Evolutionary conservation across 2,797 vertebrate species (phyloP).

Genomic region (Phalloptychus januarius): DNA sequence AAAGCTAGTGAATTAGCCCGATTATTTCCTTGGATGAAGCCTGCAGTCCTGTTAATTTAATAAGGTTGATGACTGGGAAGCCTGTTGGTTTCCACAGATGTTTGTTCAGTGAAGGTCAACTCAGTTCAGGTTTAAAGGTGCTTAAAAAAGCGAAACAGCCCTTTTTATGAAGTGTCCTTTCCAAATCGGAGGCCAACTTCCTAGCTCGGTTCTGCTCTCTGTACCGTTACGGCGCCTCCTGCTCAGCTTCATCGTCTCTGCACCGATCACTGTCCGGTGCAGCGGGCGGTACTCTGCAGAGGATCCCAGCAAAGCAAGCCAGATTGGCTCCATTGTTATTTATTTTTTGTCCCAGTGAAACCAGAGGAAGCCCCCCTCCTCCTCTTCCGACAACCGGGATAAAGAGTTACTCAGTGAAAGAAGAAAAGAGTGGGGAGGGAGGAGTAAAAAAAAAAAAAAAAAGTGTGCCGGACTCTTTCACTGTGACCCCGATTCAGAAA

Average conservation of each 20-base stretch:
- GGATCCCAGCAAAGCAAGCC: conserved; percentile 3
- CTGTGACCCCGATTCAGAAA: conserved; percentile 75
- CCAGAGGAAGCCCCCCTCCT: conserved; percentile 56
- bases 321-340: conserved; percentile 23
- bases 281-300: background rate
- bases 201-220: background rate
- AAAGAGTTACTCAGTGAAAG: conserved; percentile 57
- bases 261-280: background rate
- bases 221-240: background rate
- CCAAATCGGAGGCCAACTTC: background rate
- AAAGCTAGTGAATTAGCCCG: background rate
- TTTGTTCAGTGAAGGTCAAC: background rate
- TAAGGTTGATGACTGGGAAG: background rate
- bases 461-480: conserved; percentile 62
- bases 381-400: conserved; percentile 36
- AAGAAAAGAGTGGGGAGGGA: background rate
- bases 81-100: background rate
- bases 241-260: conserved; percentile 1
- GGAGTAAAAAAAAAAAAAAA: background rate
- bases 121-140: background rate
- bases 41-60: background rate
- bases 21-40: background rate
- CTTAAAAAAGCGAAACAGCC: background rate
- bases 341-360: conserved; percentile 63
- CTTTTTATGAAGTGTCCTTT: background rate